Evolutionary conservation across 2,113 vertebrate species (phyloP).

Genomic region (Psettodes erumei): DNA sequence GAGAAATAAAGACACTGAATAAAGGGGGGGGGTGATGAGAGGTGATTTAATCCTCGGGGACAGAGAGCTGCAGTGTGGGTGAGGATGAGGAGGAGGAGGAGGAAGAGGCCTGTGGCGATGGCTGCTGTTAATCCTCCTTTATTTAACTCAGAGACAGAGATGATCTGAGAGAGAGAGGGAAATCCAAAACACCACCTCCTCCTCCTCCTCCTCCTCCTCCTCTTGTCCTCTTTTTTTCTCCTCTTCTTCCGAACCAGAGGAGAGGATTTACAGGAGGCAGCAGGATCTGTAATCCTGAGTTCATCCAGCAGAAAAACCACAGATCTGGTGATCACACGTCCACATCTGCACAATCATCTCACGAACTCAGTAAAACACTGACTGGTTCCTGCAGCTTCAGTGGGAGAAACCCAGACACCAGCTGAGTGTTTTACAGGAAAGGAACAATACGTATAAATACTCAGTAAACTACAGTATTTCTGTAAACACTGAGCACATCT

Average conservation of each 20-base stretch:
- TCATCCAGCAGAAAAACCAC: neutral
- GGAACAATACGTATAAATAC: too few species aligned
- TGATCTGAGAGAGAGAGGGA: conserved; percentile 35
- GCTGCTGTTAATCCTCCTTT: conserved; percentile 70
- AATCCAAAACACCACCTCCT: conserved; percentile 45
- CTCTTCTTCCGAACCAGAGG: conserved; percentile 2
- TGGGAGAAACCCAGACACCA: too few species aligned
- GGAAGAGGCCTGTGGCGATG: conserved; percentile 55
- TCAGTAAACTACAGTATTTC: too few species aligned
- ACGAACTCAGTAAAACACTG: too few species aligned
- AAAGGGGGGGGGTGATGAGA: conserved; percentile 17
- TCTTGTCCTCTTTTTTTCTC: conserved; percentile 33
- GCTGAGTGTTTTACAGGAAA: too few species aligned
- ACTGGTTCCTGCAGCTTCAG: too few species aligned
- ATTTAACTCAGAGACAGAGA: conserved; percentile 55
- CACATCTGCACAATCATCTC: too few species aligned
- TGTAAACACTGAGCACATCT: too few species aligned
- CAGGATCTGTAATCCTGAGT: conserved; percentile 15
- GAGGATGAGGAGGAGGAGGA: conserved; percentile 60
- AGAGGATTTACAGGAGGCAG: neutral
- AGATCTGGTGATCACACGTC: neutral
- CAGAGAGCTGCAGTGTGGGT: conserved; percentile 54
- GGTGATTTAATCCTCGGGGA: conserved; percentile 51
- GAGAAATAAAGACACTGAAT: neutral
- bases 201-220: conserved; percentile 46